phyloP scores from a whole-genome alignment of 2,113 vertebrate genomes.

The Ploceus nigricollis region DNA sequence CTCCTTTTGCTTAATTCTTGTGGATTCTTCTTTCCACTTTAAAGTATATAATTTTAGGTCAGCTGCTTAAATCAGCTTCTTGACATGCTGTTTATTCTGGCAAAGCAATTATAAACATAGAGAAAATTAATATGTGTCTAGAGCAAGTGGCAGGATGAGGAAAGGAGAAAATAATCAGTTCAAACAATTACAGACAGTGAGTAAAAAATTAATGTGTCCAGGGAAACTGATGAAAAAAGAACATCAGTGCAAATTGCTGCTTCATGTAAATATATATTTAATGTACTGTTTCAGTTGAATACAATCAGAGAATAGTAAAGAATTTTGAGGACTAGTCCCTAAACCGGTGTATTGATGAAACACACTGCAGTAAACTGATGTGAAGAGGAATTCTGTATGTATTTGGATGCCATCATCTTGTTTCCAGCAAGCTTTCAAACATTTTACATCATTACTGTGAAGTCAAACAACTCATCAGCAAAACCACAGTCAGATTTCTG shows the following conservation, averaged over 20 bases:
- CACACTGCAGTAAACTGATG: not conserved
- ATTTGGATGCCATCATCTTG: not conserved
- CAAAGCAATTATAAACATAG: not conserved
- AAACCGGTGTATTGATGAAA: not conserved
- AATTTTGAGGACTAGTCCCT: not conserved
- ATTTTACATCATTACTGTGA: not conserved
- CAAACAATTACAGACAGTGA: not conserved
- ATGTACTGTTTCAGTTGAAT: not conserved
- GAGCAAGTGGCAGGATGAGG: not conserved
- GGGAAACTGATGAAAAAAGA: not conserved
- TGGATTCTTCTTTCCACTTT: not conserved
- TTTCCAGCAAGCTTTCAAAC: not conserved
- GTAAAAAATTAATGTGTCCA: not conserved
- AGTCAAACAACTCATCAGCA: not conserved
- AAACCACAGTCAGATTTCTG: not conserved
- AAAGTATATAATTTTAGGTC: not conserved
- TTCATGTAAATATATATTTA: not conserved
- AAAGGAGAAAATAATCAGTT: not conserved
- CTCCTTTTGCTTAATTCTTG: not conserved
- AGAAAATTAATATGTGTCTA: slow-evolving; percentile 1
- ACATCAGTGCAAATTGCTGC: not conserved
- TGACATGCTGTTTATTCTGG: not conserved
- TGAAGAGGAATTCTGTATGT: not conserved
- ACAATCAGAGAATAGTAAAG: not conserved
- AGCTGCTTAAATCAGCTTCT: not conserved